Conservation (phyloP, 2,888 invertebrate genomes). For the Polylopha cassiicola region DNA sequence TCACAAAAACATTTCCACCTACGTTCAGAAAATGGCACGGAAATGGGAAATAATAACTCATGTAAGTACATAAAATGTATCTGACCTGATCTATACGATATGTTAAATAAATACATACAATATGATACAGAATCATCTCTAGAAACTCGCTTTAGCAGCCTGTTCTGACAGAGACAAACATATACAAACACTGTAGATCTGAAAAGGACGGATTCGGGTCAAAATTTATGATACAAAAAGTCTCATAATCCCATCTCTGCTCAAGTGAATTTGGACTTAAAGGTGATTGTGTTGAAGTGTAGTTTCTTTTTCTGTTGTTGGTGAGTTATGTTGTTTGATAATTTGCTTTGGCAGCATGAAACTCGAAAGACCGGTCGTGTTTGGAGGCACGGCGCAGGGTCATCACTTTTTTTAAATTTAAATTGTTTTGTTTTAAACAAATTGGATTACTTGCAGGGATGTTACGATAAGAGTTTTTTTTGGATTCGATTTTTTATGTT, state of each 20-base stretch:
- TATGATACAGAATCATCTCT: too few species aligned
- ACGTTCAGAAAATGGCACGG: too few species aligned
- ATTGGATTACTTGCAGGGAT: constrained; percentile 16
- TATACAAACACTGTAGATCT: constrained; percentile 15
- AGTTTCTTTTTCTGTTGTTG: constrained; percentile 18
- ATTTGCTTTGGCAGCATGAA: constrained; percentile 33
- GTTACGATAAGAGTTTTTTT: too few species aligned
- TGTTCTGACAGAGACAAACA: constrained; percentile 37
- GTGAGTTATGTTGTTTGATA: constrained; percentile 23
- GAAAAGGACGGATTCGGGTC: constrained; percentile 26
- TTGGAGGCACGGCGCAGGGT: constrained; percentile 63
- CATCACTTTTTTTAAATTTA: constrained; percentile 34
- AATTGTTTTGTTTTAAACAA: constrained; percentile 14
- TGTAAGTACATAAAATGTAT: too few species aligned
- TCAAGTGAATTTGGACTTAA: constrained; percentile 22
- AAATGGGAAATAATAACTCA: too few species aligned
- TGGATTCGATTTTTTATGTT: too few species aligned
- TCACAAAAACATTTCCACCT: too few species aligned
- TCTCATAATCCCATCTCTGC: constrained; percentile 15
- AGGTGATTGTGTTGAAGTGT: constrained; percentile 8
- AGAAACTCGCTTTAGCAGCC: constrained; percentile 60
- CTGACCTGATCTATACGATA: too few species aligned
- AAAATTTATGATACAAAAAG: constrained; percentile 19
- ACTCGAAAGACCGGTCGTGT: constrained; percentile 53
- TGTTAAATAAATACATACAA: too few species aligned